These are phyloP conservation scores for Alaudala cheleensis DNA, from an alignment of 2,113 vertebrate species.

Conservation along the genomic window DNA sequence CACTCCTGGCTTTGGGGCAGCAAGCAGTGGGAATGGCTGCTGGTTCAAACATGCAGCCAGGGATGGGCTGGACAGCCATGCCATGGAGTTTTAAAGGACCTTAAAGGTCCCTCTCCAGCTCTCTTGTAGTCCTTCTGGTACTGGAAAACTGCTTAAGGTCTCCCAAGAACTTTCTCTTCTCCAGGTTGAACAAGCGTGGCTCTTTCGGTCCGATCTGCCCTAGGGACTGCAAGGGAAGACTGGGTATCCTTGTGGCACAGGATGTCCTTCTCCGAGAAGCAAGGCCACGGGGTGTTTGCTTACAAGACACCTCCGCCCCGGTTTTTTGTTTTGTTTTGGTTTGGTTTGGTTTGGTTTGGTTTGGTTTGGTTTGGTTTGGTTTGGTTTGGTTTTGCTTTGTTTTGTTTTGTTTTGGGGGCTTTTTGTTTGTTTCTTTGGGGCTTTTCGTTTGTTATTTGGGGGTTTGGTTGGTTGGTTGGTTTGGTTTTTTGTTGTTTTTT, in stretches of 20 bases:
- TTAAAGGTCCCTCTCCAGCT: background rate
- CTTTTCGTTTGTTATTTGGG: no score
- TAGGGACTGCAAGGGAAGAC: background rate
- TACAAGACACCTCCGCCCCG: background rate
- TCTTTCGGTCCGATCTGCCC: background rate
- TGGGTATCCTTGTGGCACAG: no score
- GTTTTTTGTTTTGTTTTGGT: no score
- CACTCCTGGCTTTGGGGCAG: background rate
- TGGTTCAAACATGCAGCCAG: background rate
- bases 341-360: no score
- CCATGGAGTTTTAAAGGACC: background rate
- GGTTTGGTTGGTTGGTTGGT: no score
- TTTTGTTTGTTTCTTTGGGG: no score
- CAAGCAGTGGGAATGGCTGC: background rate
- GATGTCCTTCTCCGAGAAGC: fast-evolving
- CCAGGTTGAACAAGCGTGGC: fast-evolving
- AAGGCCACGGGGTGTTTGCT: background rate
- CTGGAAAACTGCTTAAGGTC: background rate
- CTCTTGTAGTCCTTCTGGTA: background rate
- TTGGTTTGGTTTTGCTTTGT: no score
- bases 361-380: no score
- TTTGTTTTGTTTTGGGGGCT: no score
- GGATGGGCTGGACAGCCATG: background rate
- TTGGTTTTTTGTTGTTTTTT: no score
- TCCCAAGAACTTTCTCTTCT: background rate